A percentile compares a stretch with the other conserved stretches of the same genome.
Conservation (phyloP, 1,140 invertebrate species). For the Trissolcus basalis region DNA sequence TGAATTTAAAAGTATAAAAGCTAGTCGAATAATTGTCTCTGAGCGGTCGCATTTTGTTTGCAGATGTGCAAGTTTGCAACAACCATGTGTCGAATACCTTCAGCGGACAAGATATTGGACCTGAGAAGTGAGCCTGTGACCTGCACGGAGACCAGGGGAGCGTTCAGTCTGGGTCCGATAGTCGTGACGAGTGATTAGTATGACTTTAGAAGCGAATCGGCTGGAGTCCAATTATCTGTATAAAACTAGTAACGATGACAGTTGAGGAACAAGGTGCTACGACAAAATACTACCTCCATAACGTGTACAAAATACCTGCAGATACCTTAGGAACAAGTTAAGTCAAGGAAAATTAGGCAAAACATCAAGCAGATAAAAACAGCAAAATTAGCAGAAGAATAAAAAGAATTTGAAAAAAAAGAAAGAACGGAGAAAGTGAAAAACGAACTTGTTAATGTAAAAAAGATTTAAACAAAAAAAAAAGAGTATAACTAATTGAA, state of each 20-base stretch:
- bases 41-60: conserved; percentile 7
- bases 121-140: conserved; percentile 13
- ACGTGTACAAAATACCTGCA: conserved; percentile 69
- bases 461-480: conserved; percentile 15
- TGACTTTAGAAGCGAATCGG: conserved; percentile 12
- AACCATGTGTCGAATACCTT: conserved; percentile 21
- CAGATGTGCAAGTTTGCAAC: conserved; percentile 26
- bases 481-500: background rate
- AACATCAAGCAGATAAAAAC: background rate
- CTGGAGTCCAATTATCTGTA: conserved; percentile 34
- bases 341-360: conserved; percentile 41
- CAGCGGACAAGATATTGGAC: conserved; percentile 11
- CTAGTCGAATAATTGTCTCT: too few relatives aligned
- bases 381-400: background rate
- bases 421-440: conserved; percentile 7
- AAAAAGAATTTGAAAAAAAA: background rate
- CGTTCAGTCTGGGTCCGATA: conserved; percentile 9
- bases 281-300: conserved; percentile 71
- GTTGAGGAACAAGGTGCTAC: conserved; percentile 58
- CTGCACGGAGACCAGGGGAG: conserved; percentile 7
- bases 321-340: conserved; percentile 68
- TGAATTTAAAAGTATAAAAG: background rate
- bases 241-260: conserved; percentile 28
- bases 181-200: conserved; percentile 31
- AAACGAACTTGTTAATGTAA: conserved; percentile 23